Base-by-base conservation (phyloP, 2,797 vertebrate genomes). In the Nannoperca australis region DNA sequence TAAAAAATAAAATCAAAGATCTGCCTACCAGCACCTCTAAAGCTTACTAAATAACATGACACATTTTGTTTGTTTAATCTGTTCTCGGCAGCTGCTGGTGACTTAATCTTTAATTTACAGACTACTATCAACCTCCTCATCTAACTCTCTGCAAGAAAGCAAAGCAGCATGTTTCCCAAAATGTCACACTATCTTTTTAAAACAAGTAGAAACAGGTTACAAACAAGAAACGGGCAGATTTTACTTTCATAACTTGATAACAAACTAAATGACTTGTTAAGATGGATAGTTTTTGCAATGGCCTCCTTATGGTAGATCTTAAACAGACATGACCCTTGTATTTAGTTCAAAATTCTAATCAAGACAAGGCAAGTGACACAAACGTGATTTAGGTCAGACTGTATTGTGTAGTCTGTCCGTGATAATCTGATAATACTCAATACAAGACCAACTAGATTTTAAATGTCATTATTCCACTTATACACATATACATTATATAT, bases 51-150 rank as follows among this genome's bases (percentile, higher is more conserved):
- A 60, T 73, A 45, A 73, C 36, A 59, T 5, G 3, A 50, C 68
- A 30, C 63, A 66, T 79, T 36, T 71, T 18, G 9, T 45, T 79
- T 53, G 22, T 72, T 75, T 73, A 60, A 84, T 77, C 34, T 34
- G n/a, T 4, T 58, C 60, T 70, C 63, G 42, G 56, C 34, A 45
- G 36, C 60, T 63, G 72, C 68, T 73, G 68, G 61, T 20, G 1
- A 7, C 59, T 64, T 74, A 30, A 59, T 59, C 20, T 64, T 58
- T 63, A 73, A 13, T 1, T 7, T 11, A 3, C 54, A 47, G n/a
- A 45, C 45, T 27, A 20, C 49, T 72, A 69, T 40, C 38, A 3
- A 40, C 3, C 10, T 40, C 10, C 50, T 64, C 62, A 61, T 77
- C 66, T 30, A 47, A 50, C 49, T 49, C 45, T 45, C 44, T 30